Base-by-base conservation (phyloP, 30 jellyfish, hydroid and myxozoan species). In the Pseudorhiza aurosa region DNA sequence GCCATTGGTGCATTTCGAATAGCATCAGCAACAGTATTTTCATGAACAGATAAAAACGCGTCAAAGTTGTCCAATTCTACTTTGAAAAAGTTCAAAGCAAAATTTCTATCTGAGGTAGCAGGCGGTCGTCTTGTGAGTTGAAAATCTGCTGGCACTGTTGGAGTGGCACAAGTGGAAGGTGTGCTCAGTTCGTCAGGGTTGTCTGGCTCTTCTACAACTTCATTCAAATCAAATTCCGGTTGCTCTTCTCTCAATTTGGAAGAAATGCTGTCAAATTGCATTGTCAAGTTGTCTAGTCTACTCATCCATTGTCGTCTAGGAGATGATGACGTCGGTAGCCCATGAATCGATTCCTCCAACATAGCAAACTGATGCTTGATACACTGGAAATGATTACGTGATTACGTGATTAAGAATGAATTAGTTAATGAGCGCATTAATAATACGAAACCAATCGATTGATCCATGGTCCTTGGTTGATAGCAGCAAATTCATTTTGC, bases 21-120 rank as follows among this genome's bases (percentile, higher is more conserved):
- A 12, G 14, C 8, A 15, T 43, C 75, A 14, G 31, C 69, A 69
- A 72, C 79, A 28, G 15, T 32, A 5, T 6, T 27, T 60, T 83
- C 60, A 32, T 83, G 95, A 28, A 39, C 50, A n/a, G 77, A 45
- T 29, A 83, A 56, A 60, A 70, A 83, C 36, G 29, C 45, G 4
- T 62, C 88, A 63, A 83, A 83, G 6, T 35, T 56, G 7, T 72
- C 81, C 69, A 83, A 58, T 44, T 83, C 88, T 68, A 12, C 56
- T 25, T 65, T 50, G 83, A 79, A 79, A 56, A 45, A 79, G 4
- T 79, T 83, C 28, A 50, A 49, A 7, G 91, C 83, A 35, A 62
- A 64, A 65, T 64, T 65, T 22, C 62, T 31, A 18, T 72, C 70
- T 0, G 71, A 72, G 25, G 85, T 22, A 28, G 36, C 15, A 0